These are phyloP conservation scores for Drosophila burlai DNA, from an alignment of 1,140 invertebrate species.

Conservation along the genomic window DNA sequence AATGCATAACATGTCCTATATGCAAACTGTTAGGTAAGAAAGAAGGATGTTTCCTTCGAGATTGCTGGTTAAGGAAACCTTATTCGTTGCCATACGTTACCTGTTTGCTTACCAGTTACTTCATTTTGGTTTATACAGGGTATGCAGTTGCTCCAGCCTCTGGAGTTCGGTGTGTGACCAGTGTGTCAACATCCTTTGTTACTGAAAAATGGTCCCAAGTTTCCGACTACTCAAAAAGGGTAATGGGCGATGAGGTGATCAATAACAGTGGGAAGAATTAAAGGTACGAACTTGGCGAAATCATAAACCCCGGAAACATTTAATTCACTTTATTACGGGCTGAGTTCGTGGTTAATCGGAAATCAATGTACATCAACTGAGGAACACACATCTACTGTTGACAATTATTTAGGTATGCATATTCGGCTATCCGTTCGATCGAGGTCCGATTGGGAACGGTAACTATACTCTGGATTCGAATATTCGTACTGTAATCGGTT, in stretches of 20 bases:
- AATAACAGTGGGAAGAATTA: no score
- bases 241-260: neutral
- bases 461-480: constrained; percentile 26
- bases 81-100: neutral
- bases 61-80: no score
- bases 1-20: constrained; percentile 21
- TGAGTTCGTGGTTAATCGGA: constrained; percentile 63
- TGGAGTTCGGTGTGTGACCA: constrained; percentile 18
- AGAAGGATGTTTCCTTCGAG: neutral
- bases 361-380: constrained; percentile 73
- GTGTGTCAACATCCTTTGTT: constrained; percentile 2
- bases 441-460: constrained; percentile 19
- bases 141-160: constrained; percentile 5
- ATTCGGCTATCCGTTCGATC: constrained; percentile 33
- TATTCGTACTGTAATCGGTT: constrained; percentile 22
- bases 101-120: neutral
- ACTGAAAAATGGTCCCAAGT: accelerated
- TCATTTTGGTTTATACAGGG: neutral
- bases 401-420: constrained; percentile 65
- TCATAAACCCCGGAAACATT: constrained; percentile 48
- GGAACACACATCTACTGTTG: constrained; percentile 73
- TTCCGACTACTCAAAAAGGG: neutral
- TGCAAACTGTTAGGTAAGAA: constrained; percentile 19
- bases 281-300: neutral
- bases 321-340: constrained; percentile 74